Evolutionary conservation across 2,113 vertebrate species (phyloP).

Genomic region (Atherinomorus stipes): DNA sequence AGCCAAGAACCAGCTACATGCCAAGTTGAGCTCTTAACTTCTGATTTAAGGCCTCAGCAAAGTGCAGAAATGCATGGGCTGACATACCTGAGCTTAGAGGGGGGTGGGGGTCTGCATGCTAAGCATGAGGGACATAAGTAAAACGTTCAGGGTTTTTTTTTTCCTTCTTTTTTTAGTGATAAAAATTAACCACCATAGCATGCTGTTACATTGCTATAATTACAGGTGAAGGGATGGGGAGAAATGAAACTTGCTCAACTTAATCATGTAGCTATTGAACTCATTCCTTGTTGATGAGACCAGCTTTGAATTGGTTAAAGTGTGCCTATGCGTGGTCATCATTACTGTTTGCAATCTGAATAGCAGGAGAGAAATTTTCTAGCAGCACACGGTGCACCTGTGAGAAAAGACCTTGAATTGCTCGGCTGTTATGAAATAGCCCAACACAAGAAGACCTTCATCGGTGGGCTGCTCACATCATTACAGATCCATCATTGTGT

Average conservation of each 20-base stretch:
- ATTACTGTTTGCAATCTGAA: neutral
- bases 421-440: conserved; percentile 19
- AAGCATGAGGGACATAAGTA: neutral
- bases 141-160: neutral
- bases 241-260: neutral
- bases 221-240: too few relatives aligned
- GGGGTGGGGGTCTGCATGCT: conserved; percentile 7
- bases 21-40: conserved; percentile 52
- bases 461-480: conserved; percentile 25
- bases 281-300: neutral
- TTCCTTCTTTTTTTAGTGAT: too few relatives aligned
- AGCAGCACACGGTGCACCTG: conserved; percentile 28
- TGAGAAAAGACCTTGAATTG: conserved; percentile 21
- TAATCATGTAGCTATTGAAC: neutral
- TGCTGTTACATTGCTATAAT: too few relatives aligned
- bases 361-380: neutral
- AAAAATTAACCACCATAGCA: neutral
- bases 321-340: neutral
- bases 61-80: conserved; percentile 22
- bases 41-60: conserved; percentile 19
- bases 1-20: conserved; percentile 32
- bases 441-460: conserved; percentile 21
- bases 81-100: conserved; percentile 4
- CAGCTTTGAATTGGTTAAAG: neutral
- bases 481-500: conserved; percentile 12